Base-by-base conservation (phyloP, 2,113 vertebrate species). In the Heterocephalus glaber region DNA sequence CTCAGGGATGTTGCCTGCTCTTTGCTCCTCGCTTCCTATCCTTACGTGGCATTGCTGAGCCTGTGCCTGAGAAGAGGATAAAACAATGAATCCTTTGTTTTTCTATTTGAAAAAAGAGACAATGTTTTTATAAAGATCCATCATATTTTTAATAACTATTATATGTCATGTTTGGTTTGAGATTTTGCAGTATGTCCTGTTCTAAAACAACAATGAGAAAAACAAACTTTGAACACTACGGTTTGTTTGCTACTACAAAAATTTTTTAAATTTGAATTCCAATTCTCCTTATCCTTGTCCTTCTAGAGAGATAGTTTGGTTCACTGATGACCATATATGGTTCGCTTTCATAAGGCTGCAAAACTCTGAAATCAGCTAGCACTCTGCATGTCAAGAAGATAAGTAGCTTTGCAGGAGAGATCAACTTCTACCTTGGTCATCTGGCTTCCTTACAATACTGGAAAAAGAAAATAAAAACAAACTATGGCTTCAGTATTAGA, bases 381-480 rank as follows among this genome's bases (percentile, higher is more conserved):
- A 72, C 30, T 66, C 41, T 86, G 74, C 72, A 63, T 2, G 7
- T 94, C 68, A 77, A 82, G 60, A 95, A 90, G 92, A 84, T 79
- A 87, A 85, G 76, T 47, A 86, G 94, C 58, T 96, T 93, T 94
- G 91, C 3, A 61, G 74, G 76, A 38, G 28, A 96, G 56, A 92
- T 81, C 83, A 91, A 47, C 54, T 83, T 95, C 90, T 85, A 84
- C 35, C 38, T 86, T 94, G 24, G 83, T 84, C 96, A 89, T 92
- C n/a, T 90, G 79, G 24, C 81, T 97, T 93, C 65, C 85, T 89
- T 86, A 74, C 58, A 96, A 70, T 54, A 91, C 61, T 91, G 44
- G 70, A 87, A 84, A 58, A 56, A 94, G 58, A 88, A 90, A 79
- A 89, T 89, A 83, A 95, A 97, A 95, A 90, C 88, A 92, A 95